Evolutionary conservation across 2,113 vertebrate genomes (phyloP), one percentile per base, ranked within the genome.

Genomic region (Sander lucioperca): DNA sequence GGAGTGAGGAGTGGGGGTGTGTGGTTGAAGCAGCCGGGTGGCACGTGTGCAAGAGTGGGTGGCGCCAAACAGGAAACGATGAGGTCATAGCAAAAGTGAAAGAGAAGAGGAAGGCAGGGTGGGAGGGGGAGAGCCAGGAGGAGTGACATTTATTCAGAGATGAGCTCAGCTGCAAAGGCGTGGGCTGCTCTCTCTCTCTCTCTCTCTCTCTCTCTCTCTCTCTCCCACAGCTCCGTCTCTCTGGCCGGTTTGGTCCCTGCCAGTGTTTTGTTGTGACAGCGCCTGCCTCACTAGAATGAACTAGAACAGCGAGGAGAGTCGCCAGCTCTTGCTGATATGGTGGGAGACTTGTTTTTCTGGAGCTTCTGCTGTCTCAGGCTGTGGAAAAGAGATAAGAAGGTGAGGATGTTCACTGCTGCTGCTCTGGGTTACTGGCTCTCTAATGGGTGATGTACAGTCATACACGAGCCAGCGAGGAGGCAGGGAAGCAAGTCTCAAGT

Each of bases 331-430:
- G 88, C 77, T 88, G 94, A 87, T 93, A 96, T 96, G 95, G 87
- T 96, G 87, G 93, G 94, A 72, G 95, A 96, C 63, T 51, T 96
- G 74, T 94, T 96, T 87, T 89, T 92, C 88, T 96, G 95, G 95
- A 92, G 94, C 82, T 95, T 95, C 82, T 96, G 95, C 93, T 96
- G 95, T 92, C 94, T 96, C 43, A 93, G 85, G 91, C 90, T 94
- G 79, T 96, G 95, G 95, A 95, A 83, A 54, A 92, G 88, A 71
- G 94, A 96, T 3, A 95, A 95, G 92, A 95, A 96, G 95, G 95
- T 96, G 88, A 95, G 95, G 80, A 45, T 65, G 58, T 51, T 76
- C 47, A 1, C 59, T 59, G 74, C 16, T 85, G 84, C 70, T 85
- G 79, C 65, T 75, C 23, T 15, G 53, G 59, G 54, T 66, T 59